Evolutionary conservation across 2,113 vertebrate species (phyloP).

Genomic region (Pelobates fuscus): DNA sequence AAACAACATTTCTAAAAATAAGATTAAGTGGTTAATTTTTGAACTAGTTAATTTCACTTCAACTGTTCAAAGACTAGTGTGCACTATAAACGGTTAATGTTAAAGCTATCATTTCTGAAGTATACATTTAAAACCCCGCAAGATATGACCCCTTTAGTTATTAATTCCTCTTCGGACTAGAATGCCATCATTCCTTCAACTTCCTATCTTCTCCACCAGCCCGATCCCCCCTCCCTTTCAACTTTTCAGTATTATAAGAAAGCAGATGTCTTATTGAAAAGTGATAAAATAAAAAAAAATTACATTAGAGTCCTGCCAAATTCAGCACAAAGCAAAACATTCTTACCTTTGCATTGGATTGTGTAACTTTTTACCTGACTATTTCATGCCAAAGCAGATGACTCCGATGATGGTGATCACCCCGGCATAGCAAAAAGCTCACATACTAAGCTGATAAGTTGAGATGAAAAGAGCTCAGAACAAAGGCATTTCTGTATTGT

Average conservation of each 20-base stretch:
- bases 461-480: conserved; percentile 70
- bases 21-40: no score
- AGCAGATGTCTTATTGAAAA: conserved; percentile 49
- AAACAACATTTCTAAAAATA: no score
- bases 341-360: conserved; percentile 38
- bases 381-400: conserved; percentile 61
- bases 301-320: conserved; percentile 24
- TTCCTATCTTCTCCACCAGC: neutral
- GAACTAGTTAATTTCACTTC: no score
- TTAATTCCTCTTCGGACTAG: neutral
- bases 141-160: neutral
- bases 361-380: conserved; percentile 61
- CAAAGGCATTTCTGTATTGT: conserved; percentile 67
- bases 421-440: conserved; percentile 55
- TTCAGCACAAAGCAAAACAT: conserved; percentile 44
- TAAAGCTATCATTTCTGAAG: no score
- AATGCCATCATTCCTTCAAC: neutral
- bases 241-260: conserved; percentile 9
- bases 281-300: conserved; percentile 47
- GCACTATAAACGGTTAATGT: no score
- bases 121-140: neutral
- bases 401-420: conserved; percentile 53
- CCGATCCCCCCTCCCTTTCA: neutral
- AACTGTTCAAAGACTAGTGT: no score
- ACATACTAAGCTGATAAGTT: conserved; percentile 66